phyloP scores from a whole-genome alignment of 2,888 invertebrate species.

The Leptinotarsa haldemani region DNA sequence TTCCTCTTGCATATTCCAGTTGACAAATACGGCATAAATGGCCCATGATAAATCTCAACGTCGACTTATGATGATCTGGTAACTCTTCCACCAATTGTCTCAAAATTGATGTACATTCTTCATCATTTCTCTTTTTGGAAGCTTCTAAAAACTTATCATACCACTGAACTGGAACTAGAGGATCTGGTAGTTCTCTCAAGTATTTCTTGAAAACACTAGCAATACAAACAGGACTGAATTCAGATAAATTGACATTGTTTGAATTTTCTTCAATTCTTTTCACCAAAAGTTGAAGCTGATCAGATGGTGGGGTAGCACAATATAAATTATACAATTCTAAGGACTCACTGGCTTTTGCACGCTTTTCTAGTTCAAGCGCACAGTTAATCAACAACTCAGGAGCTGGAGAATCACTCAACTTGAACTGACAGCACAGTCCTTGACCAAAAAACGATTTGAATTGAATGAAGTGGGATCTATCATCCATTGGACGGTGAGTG shows the following conservation, averaged over 20 bases:
- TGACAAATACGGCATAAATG: conserved; percentile 80
- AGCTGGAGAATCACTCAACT: conserved; percentile 69
- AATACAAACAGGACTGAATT: conserved; percentile 69
- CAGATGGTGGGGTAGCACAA: conserved; percentile 72
- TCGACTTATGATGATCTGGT: conserved; percentile 74
- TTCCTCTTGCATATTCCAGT: conserved; percentile 74
- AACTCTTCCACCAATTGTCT: conserved; percentile 71
- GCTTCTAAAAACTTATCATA: conserved; percentile 78
- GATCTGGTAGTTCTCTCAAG: conserved; percentile 79
- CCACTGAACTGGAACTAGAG: conserved; percentile 79
- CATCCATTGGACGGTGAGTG: conserved; percentile 50
- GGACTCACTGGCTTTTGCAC: conserved; percentile 66
- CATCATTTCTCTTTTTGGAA: conserved; percentile 64
- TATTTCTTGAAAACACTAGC: conserved; percentile 77
- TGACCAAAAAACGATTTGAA: conserved; percentile 71
- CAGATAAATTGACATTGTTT: conserved; percentile 64
- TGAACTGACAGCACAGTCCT: conserved; percentile 73
- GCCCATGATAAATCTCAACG: conserved; percentile 75
- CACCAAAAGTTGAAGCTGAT: conserved; percentile 71
- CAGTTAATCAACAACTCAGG: conserved; percentile 70
- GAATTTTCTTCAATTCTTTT: conserved; percentile 67
- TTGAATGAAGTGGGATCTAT: conserved; percentile 58
- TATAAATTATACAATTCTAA: conserved; percentile 77
- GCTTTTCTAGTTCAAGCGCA: conserved; percentile 72
- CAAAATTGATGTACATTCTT: conserved; percentile 70